phyloP scores from a whole-genome alignment of 2,797 vertebrate species.

The Rhyacichthys aspro region DNA sequence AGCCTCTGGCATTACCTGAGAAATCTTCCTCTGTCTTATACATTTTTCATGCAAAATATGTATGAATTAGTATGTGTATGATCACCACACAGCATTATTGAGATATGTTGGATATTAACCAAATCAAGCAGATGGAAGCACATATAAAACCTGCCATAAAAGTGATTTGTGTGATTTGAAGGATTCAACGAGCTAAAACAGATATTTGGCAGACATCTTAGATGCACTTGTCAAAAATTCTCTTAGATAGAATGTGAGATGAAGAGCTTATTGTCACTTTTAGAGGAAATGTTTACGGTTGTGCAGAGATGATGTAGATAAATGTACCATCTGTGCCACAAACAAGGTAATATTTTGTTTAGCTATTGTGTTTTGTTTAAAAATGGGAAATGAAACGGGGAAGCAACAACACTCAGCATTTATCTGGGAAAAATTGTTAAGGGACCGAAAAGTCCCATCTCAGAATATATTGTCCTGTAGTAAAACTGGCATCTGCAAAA shows the following conservation, averaged over 20 bases:
- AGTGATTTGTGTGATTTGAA: slow-evolving; percentile 2
- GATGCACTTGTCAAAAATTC: slow-evolving; percentile 19
- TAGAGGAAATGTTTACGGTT: slow-evolving; percentile 2
- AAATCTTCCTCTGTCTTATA: slow-evolving; percentile 1
- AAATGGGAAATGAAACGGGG: not conserved
- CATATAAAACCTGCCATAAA: not conserved
- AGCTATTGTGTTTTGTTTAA: not conserved
- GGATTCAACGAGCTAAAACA: slow-evolving; percentile 13
- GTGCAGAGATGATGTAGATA: not conserved
- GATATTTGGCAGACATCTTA: slow-evolving; percentile 5
- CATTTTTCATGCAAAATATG: slow-evolving; percentile 8
- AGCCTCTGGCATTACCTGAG: slow-evolving; percentile 38
- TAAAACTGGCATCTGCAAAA: slow-evolving; percentile 3
- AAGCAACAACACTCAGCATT: slow-evolving; percentile 1
- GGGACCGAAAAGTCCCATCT: slow-evolving; percentile 12
- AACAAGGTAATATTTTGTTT: slow-evolving; percentile 17
- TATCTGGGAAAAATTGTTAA: slow-evolving; percentile 11
- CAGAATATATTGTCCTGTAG: slow-evolving; percentile 5
- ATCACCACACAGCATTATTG: slow-evolving; percentile 1
- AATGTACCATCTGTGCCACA: not conserved
- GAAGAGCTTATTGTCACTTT: not conserved
- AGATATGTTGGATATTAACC: not conserved
- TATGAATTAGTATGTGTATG: not conserved
- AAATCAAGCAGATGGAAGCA: slow-evolving; percentile 11
- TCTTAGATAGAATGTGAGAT: not conserved